These are phyloP conservation scores for Chionis minor DNA, from an alignment of 2,113 vertebrate genomes.

Conservation along the genomic window DNA sequence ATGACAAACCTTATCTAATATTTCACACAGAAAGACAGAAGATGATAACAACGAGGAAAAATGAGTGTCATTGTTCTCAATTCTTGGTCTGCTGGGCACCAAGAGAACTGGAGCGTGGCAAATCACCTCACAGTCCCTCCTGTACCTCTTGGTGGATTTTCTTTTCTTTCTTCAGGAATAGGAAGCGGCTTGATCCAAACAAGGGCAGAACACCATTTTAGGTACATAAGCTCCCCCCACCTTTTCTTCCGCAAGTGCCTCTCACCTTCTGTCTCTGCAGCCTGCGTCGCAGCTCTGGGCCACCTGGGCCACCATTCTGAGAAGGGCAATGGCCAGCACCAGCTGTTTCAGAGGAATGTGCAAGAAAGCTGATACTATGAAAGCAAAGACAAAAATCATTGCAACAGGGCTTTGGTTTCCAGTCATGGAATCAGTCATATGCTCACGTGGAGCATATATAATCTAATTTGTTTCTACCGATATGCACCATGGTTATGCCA, in stretches of 20 bases:
- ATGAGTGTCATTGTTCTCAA: background rate
- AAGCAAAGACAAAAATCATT: background rate
- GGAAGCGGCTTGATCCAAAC: background rate
- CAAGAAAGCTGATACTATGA: background rate
- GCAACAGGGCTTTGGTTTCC: background rate
- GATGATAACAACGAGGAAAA: background rate
- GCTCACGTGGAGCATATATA: background rate
- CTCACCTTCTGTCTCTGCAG: background rate
- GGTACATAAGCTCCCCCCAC: fast-evolving
- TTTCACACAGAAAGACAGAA: background rate
- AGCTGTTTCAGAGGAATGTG: background rate
- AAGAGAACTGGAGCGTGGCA: background rate
- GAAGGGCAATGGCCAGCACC: background rate
- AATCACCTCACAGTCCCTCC: background rate
- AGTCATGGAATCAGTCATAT: too few species aligned
- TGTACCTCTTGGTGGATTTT: background rate
- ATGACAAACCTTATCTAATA: background rate
- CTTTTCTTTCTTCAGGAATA: background rate
- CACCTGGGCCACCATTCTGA: fast-evolving
- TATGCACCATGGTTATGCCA: background rate
- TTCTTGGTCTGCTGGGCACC: background rate
- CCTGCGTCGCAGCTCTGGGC: fast-evolving
- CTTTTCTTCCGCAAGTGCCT: background rate
- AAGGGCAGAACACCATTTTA: background rate
- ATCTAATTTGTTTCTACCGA: background rate